phyloP scores from a whole-genome alignment of 2,888 invertebrate genomes.

The Lasioglossum zephyrum region DNA sequence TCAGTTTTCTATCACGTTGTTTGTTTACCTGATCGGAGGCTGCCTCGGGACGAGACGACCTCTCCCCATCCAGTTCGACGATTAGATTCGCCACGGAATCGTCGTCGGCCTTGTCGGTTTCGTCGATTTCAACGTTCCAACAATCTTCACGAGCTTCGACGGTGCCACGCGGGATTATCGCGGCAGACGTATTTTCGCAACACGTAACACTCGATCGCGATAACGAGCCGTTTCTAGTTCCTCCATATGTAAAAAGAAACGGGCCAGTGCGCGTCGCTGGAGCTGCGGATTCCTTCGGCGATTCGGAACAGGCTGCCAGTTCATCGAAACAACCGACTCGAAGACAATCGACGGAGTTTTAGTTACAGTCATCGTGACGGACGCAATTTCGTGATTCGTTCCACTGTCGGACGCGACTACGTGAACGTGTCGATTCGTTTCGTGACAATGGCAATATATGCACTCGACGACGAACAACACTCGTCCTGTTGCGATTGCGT shows the following conservation, averaged over 20 bases:
- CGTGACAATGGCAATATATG: background rate
- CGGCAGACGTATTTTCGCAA: constrained; percentile 5
- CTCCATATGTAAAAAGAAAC: constrained; percentile 4
- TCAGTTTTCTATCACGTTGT: constrained; percentile 46
- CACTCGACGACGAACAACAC: background rate
- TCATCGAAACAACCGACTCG: background rate
- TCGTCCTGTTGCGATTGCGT: background rate
- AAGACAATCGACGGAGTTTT: constrained; percentile 16
- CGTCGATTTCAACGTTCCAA: background rate
- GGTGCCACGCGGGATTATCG: constrained; percentile 12
- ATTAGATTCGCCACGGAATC: background rate
- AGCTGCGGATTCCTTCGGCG: constrained; percentile 10
- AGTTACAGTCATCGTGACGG: constrained; percentile 44
- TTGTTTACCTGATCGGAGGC: constrained; percentile 51
- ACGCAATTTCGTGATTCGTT: constrained; percentile 32
- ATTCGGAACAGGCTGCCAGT: background rate
- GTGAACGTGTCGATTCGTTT: constrained; percentile 24
- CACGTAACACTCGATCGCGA: background rate
- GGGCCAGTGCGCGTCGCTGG: background rate
- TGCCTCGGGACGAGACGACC: constrained; percentile 1
- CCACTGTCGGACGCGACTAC: constrained; percentile 10
- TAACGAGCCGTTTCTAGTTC: background rate
- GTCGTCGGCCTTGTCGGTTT: constrained; percentile 1
- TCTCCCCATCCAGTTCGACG: background rate
- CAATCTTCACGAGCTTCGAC: background rate